Base-by-base conservation (phyloP, 2,113 vertebrate species). In the Pteropus alecto region DNA sequence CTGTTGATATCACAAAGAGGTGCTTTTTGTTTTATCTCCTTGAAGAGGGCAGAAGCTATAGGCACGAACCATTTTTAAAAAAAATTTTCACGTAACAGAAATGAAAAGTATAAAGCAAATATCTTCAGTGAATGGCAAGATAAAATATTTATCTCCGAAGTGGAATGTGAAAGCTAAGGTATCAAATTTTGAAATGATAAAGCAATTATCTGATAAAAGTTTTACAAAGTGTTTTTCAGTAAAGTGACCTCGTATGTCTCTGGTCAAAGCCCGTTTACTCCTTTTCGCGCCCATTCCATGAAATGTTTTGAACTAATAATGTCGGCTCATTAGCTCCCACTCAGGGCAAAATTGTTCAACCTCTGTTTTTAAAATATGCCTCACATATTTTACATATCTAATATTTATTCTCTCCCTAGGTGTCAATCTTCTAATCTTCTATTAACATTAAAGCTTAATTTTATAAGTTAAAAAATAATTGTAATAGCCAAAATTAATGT, bases 171-270 rank as follows among this genome's bases (percentile, higher is more conserved):
- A 92, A 90, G 68, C 46, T 71, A 67, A 78, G 19, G 16, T 18
- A 67, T 28, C 48, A 35, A 46, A 77, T 79, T 95, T 96, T 21
- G 48, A 97, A 95, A 58, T 51, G 30, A 82, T 90, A 76, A 87
- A 94, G 41, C 38, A 60, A 56, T 88, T 92, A 96, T 96, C 90
- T 88, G 78, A 95, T 91, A 54, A 95, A 70, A 73, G 18, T 63
- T 95, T 83, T 88, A 58, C 26, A 87, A 73, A 90, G 18, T 33
- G 35, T 38, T 96, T 93, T 95, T 87, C 54, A 81, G 15, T 43
- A 79, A 97, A 88, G 11, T 94, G 54, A 94, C 60, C 54, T 96
- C 60, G 41, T 81, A 2, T 92, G 33, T 41, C 58, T 85, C 71
- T 71, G 43, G 77, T 65, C 91, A 95, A 90, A 95, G n/a, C 14